Conservation (phyloP, 1,140 invertebrate genomes). For the Proctacanthus coquilletti region DNA sequence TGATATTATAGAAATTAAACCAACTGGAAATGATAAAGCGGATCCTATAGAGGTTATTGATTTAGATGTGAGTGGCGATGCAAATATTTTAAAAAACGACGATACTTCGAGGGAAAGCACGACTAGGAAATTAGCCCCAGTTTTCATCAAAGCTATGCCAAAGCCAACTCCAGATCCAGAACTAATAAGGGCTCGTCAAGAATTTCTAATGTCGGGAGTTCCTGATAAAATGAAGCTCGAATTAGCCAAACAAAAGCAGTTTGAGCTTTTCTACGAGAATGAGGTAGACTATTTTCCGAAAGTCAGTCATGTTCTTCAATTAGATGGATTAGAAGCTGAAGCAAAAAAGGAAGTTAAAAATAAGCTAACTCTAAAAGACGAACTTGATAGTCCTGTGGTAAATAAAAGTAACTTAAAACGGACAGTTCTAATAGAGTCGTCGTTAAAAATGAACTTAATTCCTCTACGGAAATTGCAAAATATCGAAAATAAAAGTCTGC, state of each 20-base stretch:
- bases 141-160: slow-evolving; percentile 34
- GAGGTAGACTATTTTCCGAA: slow-evolving; percentile 32
- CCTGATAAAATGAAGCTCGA: slow-evolving; percentile 38
- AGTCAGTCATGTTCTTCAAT: slow-evolving; percentile 35
- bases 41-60: not conserved
- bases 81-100: too few relatives aligned
- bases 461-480: too few relatives aligned
- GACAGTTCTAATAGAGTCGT: not conserved
- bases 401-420: not conserved
- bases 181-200: slow-evolving; percentile 37
- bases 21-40: not conserved
- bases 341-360: too few relatives aligned
- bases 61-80: too few relatives aligned
- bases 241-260: slow-evolving; percentile 29
- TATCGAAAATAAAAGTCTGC: slow-evolving; percentile 18
- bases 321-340: too few relatives aligned
- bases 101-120: slow-evolving; percentile 10
- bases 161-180: slow-evolving; percentile 36
- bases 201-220: slow-evolving; percentile 41
- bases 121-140: slow-evolving; percentile 37
- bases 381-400: slow-evolving; percentile 7
- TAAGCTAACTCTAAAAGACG: slow-evolving; percentile 30
- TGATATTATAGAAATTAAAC: not conserved
- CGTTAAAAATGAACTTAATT: too few relatives aligned
- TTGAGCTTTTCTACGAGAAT: slow-evolving; percentile 22